Evolutionary conservation across 2,797 vertebrate genomes (phyloP).

Genomic region (Philypnodon macrostomus): DNA sequence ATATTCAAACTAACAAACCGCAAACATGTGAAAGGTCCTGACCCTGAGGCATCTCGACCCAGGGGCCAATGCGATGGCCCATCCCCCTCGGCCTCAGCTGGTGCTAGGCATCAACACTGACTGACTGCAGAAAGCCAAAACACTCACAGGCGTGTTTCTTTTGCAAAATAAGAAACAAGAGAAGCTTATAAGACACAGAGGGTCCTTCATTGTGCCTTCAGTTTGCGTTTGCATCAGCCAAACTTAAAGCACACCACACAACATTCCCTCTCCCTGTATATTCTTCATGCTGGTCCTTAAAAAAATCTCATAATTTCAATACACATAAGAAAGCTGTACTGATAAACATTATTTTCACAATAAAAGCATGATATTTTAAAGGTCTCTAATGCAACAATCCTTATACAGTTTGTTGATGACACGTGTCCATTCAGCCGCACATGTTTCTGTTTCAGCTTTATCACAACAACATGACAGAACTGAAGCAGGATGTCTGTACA

Average conservation of each 20-base stretch:
- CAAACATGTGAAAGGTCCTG: conserved; percentile 38
- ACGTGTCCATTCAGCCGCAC: conserved; percentile 31
- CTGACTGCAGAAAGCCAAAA: conserved; percentile 36
- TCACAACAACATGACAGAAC: conserved; percentile 39
- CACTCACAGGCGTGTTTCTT: conserved; percentile 21
- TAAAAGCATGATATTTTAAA: conserved; percentile 39
- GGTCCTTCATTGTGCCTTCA: conserved; percentile 81
- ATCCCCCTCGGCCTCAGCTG: conserved; percentile 68
- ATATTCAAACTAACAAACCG: conserved; percentile 42
- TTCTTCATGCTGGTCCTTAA: conserved; percentile 62
- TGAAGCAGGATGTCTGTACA: conserved; percentile 56
- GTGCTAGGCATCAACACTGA: conserved; percentile 58
- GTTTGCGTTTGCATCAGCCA: conserved; percentile 49
- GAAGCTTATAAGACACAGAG: conserved; percentile 34
- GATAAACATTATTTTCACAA: conserved; percentile 22
- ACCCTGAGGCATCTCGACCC: conserved; percentile 35
- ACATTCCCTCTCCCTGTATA: conserved; percentile 28
- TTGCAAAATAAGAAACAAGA: conserved; percentile 16
- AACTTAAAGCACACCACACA: conserved; percentile 38
- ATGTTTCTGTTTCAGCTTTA: conserved; percentile 17
- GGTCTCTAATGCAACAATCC: conserved; percentile 17
- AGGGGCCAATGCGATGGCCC: conserved; percentile 3
- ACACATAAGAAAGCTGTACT: conserved; percentile 17
- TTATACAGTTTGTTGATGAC: conserved; percentile 48
- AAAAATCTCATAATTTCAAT: conserved; percentile 24